Percentiles rank a stretch among this genome's conserved stretches.
These are phyloP conservation scores for Villa cingulata DNA, from an alignment of 2,888 invertebrate species.

Conservation along the genomic window DNA sequence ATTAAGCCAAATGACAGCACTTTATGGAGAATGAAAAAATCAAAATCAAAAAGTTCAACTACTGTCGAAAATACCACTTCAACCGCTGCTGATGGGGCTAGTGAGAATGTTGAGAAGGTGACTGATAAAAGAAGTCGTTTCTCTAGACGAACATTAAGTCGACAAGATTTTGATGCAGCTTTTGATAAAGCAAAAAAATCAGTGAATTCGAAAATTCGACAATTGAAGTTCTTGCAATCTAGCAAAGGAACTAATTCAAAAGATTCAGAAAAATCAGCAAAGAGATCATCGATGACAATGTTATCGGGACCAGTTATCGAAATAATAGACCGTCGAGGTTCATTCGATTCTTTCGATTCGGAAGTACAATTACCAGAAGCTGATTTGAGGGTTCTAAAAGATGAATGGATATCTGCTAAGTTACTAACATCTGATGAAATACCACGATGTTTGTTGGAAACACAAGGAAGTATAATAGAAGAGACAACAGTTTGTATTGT, in stretches of 20 bases:
- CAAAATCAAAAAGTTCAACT: not conserved
- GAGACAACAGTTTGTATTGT: not conserved
- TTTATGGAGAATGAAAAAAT: slow-evolving; percentile 5
- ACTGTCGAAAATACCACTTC: not conserved
- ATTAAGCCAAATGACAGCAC: slow-evolving; percentile 8
- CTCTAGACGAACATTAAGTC: not conserved
- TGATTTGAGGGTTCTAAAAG: not conserved
- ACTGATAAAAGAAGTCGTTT: not conserved
- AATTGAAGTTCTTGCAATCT: not conserved
- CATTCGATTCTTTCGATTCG: not conserved
- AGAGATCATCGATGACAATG: not conserved
- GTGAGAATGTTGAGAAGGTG: not conserved
- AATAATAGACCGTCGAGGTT: not conserved
- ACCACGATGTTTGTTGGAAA: not conserved
- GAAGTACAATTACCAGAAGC: not conserved
- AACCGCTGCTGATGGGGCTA: not conserved
- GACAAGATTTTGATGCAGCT: slow-evolving; percentile 5
- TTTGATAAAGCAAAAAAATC: slow-evolving; percentile 7
- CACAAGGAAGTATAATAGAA: not conserved
- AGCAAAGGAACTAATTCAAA: not conserved
- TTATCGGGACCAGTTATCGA: not conserved
- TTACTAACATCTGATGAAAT: not conserved
- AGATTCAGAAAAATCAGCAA: not conserved
- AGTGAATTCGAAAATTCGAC: slow-evolving; percentile 3
- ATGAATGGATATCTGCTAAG: not conserved